Evolutionary conservation across 1,140 invertebrate species (phyloP).

Genomic region (Caerostris extrusa): DNA sequence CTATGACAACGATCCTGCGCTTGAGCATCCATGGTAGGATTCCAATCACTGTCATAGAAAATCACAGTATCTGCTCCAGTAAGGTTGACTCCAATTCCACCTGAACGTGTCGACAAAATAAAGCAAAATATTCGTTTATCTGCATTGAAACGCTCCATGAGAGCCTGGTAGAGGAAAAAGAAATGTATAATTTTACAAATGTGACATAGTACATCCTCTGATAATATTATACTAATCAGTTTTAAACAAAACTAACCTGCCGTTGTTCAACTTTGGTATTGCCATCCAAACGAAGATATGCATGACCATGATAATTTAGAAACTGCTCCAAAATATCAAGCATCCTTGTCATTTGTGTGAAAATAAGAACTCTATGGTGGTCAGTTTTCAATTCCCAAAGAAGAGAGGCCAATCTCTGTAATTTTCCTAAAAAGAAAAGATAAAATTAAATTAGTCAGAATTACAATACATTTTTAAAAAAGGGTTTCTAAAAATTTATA

Average conservation of each 20-base stretch:
- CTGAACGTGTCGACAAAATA: slow-evolving; percentile 98
- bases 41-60: slow-evolving; percentile 99
- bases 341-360: slow-evolving; percentile 99
- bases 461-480: no score
- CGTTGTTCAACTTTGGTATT: slow-evolving; percentile 97
- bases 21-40: slow-evolving; percentile 99
- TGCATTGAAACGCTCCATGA: slow-evolving; percentile 99
- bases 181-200: background rate
- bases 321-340: slow-evolving; percentile 98
- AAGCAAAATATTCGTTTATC: slow-evolving; percentile 98
- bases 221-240: background rate
- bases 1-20: slow-evolving; percentile 99
- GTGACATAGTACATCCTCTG: no score
- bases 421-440: slow-evolving; percentile 82
- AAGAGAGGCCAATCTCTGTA: slow-evolving; percentile 89
- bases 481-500: no score
- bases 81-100: slow-evolving; percentile 98
- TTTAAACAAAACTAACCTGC: slow-evolving; percentile 85
- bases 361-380: slow-evolving; percentile 96
- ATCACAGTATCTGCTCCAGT: slow-evolving; percentile 99
- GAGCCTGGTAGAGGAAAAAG: slow-evolving; percentile 83
- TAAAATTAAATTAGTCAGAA: background rate
- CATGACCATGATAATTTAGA: slow-evolving; percentile 97
- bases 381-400: slow-evolving; percentile 91
- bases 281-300: slow-evolving; percentile 98